These are phyloP conservation scores for Melanotaenia parkinsoni DNA, from an alignment of 2,797 vertebrate genomes.

Conservation along the genomic window DNA sequence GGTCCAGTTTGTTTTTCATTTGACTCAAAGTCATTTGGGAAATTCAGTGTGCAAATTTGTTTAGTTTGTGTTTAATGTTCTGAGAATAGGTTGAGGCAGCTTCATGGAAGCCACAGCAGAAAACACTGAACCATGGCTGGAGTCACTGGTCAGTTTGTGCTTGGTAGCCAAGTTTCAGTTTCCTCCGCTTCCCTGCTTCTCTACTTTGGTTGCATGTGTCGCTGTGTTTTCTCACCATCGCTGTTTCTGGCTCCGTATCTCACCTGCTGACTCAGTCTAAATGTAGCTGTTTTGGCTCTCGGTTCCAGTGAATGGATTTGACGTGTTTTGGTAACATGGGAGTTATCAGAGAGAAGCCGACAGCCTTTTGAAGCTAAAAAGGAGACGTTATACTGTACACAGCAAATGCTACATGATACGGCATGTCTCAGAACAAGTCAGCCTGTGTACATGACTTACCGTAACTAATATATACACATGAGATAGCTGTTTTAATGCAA, in stretches of 20 bases:
- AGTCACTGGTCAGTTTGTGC: constrained; percentile 3
- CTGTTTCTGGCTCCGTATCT: constrained; percentile 6
- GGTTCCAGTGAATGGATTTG: constrained; percentile 2
- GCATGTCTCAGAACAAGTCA: not conserved
- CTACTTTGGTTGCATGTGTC: not conserved
- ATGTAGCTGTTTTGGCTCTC: constrained; percentile 17
- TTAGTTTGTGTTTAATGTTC: constrained; percentile 10
- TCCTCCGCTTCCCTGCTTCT: not conserved
- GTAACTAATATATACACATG: not conserved
- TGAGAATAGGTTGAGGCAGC: rapidly evolving
- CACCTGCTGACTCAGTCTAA: constrained; percentile 12
- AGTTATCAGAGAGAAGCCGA: constrained; percentile 15
- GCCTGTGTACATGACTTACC: not conserved
- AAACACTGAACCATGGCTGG: not conserved
- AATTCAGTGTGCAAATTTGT: not conserved
- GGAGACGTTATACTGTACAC: not conserved
- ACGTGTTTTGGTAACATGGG: constrained; percentile 17
- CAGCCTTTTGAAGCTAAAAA: constrained; percentile 1
- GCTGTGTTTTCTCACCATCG: not conserved
- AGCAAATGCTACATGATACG: not conserved
- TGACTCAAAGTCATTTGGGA: not conserved
- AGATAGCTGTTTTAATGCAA: not conserved
- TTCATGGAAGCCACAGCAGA: not conserved
- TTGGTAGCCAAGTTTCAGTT: constrained; percentile 1
- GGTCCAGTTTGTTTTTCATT: not conserved